Evolutionary conservation across 2,113 vertebrate genomes (phyloP).

Genomic region (Lynx canadensis): DNA sequence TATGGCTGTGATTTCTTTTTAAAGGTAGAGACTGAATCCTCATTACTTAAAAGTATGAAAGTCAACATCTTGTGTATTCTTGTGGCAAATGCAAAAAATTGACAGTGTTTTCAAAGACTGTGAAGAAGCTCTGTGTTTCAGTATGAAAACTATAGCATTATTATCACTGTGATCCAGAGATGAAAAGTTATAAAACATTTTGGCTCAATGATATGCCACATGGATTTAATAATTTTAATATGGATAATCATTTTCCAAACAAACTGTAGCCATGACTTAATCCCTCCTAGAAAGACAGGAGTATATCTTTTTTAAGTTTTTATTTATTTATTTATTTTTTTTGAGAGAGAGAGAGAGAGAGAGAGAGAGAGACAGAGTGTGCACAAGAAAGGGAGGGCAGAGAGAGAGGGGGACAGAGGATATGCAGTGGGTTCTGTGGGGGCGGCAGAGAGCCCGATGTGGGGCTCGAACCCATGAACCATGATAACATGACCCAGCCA

Average conservation of each 20-base stretch:
- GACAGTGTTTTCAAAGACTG: constrained; percentile 16
- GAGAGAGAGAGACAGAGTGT: no score
- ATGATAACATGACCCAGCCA: no score
- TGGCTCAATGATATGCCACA: constrained; percentile 15
- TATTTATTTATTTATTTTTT: no score
- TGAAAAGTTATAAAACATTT: constrained; percentile 58
- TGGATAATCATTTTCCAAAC: constrained; percentile 60
- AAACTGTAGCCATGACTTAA: constrained; percentile 41
- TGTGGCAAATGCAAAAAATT: constrained; percentile 44
- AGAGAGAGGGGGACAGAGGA: no score
- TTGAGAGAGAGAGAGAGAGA: no score
- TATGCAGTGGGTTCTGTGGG: no score
- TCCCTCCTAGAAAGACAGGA: constrained; percentile 54
- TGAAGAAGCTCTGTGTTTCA: background rate
- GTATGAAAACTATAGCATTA: constrained; percentile 49
- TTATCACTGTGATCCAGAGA: background rate
- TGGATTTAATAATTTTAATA: constrained; percentile 60
- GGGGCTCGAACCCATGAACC: no score
- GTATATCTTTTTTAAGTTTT: background rate
- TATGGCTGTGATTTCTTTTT: constrained; percentile 55
- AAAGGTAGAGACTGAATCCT: constrained; percentile 36
- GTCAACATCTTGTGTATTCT: background rate
- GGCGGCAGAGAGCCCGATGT: no score
- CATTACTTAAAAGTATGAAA: constrained; percentile 50
- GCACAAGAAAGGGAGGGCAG: no score